Evolutionary conservation across 1,140 invertebrate genomes (phyloP), one percentile per base, ranked within the genome.

Genomic region (Meloidogyne floridensis): DNA sequence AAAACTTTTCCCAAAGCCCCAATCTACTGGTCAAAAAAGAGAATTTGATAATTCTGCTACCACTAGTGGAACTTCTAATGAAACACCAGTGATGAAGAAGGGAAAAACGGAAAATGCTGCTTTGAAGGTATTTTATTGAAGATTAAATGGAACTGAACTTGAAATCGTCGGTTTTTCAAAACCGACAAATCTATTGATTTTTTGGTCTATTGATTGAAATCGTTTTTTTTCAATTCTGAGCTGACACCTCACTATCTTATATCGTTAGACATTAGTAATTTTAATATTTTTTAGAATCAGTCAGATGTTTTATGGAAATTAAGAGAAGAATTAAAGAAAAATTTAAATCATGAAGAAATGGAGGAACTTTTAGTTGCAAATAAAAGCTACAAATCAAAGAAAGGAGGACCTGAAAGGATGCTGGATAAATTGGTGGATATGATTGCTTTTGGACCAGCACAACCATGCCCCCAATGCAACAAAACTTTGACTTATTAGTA

Each of bases 401-500:
- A 83, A 56, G 80, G 79, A 32, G 83, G 79, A 7, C 13, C 65
- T 8, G 86, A 86, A 77, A 86, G 95, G 93, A 93, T 94, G 54
- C 90, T 95, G 70, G 94, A 97, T 91, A 91, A 91, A 79, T 87
- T 97, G 2, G 92, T 94, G 13, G 97, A 98, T 91, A 91, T 93
- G 51, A 93, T 98, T 92, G 92, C 93, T 4, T 97, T 98, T 93
- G 97, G 97, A 74, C 93, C 93, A 47, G 91, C 96, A 13, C 88
- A 93, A 78, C 92, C 92, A 0, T 98, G 97, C 90, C 89, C 93
- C 6, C 93, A 94, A 87, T 99, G 97, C 89, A 93, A 93, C 80
- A 94, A 10, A 93, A 95, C 87, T 92, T 95, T 84, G 84, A 85
- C 43, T 92, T 92, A 86, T 90, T 87, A 92, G 93, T 91, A 90